Evolutionary conservation across 2,888 invertebrate genomes (phyloP), one percentile per base, ranked within the genome.

Genomic region (Ephialtes manifestator): DNA sequence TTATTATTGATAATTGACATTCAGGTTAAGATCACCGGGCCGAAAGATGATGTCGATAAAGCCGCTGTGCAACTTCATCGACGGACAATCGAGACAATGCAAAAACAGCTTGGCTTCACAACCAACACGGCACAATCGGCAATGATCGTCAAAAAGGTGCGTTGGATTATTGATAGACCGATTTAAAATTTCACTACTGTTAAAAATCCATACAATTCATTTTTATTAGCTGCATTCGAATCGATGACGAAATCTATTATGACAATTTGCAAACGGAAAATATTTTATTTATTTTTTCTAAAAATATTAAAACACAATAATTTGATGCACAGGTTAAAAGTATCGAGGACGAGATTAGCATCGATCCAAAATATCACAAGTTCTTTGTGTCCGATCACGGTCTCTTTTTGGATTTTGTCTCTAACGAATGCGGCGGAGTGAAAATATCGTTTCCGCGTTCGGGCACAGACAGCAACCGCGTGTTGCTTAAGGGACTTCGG

Each of bases 381-480:
- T 97, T 99, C 95, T 99, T 99, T 94, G 98, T 99, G 51, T 97
- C 98, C 53, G 96, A 98, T 7, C 97, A 98, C 65, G 99, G 99
- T 65, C 98, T 98, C 92, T 97, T 99, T 67, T 95, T 99, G 86
- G 97, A 98, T 87, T 97, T 97, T 89, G 99, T 99, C 90, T 96
- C 97, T n/a, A 98, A 99, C 88, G 98, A 99, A 90, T 98, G 97
- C 92, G 99, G 99, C 48, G 99, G 98, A 72, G 99, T 99, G 24
- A 97, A 97, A 94, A 99, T 99, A 91, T 99, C 98, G 24, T 99
- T 99, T 95, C 99, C 99, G 8, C 95, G 98, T 39, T 96, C 97
- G 77, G 98, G 97, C 58, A 96, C 97, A 84, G 96, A 95, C 89
- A 97, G 97, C 89, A 97, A 97, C 91, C 96, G 96, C 67, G 97